These are phyloP conservation scores for Alca torda DNA, from an alignment of 2,797 vertebrate species.

Conservation along the genomic window DNA sequence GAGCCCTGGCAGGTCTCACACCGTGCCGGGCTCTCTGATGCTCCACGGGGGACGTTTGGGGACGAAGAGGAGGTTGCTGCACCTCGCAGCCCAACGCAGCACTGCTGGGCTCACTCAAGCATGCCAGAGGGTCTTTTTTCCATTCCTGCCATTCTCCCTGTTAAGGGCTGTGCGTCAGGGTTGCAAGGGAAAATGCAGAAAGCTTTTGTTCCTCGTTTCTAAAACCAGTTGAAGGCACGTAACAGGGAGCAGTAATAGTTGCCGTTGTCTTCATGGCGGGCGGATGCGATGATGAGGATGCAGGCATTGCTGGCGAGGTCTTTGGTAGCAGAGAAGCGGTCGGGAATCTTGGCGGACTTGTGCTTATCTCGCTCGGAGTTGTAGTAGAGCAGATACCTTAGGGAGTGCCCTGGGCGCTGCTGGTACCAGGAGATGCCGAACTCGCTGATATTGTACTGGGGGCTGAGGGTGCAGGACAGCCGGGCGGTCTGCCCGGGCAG, in stretches of 20 bases:
- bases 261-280: slow-evolving; percentile 56
- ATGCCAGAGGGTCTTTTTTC: neutral
- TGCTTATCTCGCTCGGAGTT: slow-evolving; percentile 43
- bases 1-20: neutral
- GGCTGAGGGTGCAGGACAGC: slow-evolving; percentile 63
- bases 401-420: slow-evolving; percentile 53
- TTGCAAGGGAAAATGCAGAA: rapidly evolving
- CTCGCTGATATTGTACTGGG: slow-evolving; percentile 32
- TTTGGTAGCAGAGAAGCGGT: slow-evolving; percentile 68
- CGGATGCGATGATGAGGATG: slow-evolving; percentile 61
- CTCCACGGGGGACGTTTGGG: rapidly evolving
- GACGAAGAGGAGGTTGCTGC: neutral
- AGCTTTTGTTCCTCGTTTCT: neutral
- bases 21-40: rapidly evolving
- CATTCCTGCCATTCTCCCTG: neutral
- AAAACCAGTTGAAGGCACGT: neutral
- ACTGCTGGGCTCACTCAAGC: neutral
- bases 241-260: slow-evolving; percentile 68
- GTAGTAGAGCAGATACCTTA: slow-evolving; percentile 68
- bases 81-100: neutral
- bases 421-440: slow-evolving; percentile 72
- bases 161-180: rapidly evolving
- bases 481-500: slow-evolving; percentile 64
- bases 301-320: slow-evolving; percentile 41
- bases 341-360: neutral